Evolutionary conservation across 2,797 vertebrate genomes (phyloP).

Genomic region (Anguilla pacifica): DNA sequence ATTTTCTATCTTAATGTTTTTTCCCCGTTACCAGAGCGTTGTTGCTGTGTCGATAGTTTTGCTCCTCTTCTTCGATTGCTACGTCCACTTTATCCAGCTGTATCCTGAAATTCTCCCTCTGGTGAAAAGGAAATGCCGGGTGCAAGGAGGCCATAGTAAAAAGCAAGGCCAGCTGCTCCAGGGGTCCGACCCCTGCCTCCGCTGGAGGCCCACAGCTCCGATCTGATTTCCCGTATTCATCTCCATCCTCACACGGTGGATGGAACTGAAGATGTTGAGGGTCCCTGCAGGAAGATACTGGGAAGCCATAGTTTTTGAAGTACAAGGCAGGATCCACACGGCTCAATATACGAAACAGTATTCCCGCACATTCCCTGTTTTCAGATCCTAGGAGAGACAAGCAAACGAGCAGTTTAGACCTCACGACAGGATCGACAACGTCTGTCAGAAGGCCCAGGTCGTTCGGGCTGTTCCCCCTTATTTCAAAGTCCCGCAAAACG

Average conservation of each 20-base stretch:
- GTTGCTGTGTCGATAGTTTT: constrained; percentile 39
- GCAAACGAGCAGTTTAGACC: constrained; percentile 87
- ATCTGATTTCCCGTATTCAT: constrained; percentile 47
- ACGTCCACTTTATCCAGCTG: constrained; percentile 81
- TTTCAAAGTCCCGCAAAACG: constrained; percentile 82
- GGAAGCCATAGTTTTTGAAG: constrained; percentile 61
- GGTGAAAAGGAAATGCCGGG: constrained; percentile 92
- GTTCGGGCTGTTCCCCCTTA: constrained; percentile 75
- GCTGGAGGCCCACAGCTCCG: constrained; percentile 50
- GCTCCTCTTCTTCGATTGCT: constrained; percentile 53
- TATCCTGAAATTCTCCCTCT: constrained; percentile 82
- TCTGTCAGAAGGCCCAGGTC: constrained; percentile 73
- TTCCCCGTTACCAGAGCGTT: constrained; percentile 61
- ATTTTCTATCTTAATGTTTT: too few relatives aligned
- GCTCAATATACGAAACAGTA: constrained; percentile 85
- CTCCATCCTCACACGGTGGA: constrained; percentile 50
- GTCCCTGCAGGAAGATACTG: constrained; percentile 54
- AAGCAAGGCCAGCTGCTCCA: constrained; percentile 87
- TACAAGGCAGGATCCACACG: constrained; percentile 77
- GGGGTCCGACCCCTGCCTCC: constrained; percentile 61
- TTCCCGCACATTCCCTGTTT: constrained; percentile 88
- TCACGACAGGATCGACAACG: constrained; percentile 79
- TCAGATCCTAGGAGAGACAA: constrained; percentile 88
- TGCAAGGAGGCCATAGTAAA: constrained; percentile 93
- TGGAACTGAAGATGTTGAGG: constrained; percentile 37